A percentile compares a stretch with the other conserved stretches of the same genome.
Conservation (phyloP, 1,140 invertebrate genomes). For the Psix sp. region DNA sequence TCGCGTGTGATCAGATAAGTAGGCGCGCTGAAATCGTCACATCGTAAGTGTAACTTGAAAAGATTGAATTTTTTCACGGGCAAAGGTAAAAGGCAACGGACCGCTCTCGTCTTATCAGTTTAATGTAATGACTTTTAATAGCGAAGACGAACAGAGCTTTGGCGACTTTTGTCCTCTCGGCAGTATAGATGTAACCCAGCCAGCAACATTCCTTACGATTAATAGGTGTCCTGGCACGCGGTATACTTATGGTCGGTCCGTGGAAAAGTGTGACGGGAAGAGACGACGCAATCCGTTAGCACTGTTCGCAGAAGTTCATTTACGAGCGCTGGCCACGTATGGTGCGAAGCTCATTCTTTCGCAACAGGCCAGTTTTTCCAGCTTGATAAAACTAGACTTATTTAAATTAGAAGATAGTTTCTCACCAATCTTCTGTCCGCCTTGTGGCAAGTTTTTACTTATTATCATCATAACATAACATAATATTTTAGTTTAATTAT, state of each 20-base stretch:
- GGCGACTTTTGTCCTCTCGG: conserved; percentile 22
- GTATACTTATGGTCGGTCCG: conserved; percentile 60
- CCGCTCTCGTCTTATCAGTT: conserved; percentile 37
- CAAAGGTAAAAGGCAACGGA: conserved; percentile 32
- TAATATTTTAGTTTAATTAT: too few relatives aligned
- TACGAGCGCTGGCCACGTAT: conserved; percentile 49
- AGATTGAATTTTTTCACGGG: conserved; percentile 6
- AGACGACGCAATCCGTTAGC: conserved; percentile 61
- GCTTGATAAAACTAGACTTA: neutral
- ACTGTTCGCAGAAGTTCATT: conserved; percentile 59
- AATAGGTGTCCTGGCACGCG: conserved; percentile 55
- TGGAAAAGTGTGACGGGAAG: conserved; percentile 42
- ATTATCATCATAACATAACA: too few relatives aligned
- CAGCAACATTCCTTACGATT: conserved; percentile 64
- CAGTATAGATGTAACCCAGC: conserved; percentile 27
- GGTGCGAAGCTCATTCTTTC: conserved; percentile 56
- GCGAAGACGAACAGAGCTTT: neutral
- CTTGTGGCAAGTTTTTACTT: neutral
- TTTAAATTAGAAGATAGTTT: conserved; percentile 13
- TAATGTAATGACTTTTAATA: conserved; percentile 37
- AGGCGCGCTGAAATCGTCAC: conserved; percentile 12
- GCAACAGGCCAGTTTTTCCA: conserved; percentile 42
- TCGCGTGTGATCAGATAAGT: conserved; percentile 10
- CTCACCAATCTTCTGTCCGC: neutral
- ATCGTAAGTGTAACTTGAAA: conserved; percentile 5